Percentiles rank a stretch among this genome's conserved stretches.
Evolutionary conservation across 2,797 vertebrate genomes (phyloP).

Genomic region (Peromyscus aztecus): DNA sequence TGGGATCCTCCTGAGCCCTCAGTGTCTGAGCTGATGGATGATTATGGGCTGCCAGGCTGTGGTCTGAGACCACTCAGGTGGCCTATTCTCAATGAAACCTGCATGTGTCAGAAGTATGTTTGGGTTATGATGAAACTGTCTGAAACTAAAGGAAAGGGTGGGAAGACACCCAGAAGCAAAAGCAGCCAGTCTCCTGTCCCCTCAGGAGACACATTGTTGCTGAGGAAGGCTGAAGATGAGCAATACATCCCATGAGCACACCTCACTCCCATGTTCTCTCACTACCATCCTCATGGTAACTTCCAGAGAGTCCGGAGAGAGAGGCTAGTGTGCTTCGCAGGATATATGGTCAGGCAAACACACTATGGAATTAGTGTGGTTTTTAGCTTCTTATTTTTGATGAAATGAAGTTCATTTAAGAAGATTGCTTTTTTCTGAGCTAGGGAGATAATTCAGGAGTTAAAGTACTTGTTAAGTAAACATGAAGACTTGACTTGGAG

Average conservation of each 20-base stretch:
- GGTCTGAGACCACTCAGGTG: background rate
- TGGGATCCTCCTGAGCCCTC: background rate
- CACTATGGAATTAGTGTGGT: background rate
- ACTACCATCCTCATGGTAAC: background rate
- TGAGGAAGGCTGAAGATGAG: background rate
- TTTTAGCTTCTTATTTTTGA: conserved; percentile 52
- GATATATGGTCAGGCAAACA: background rate
- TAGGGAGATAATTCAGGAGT: background rate
- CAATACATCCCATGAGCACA: background rate
- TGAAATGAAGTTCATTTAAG: conserved; percentile 23
- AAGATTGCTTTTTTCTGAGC: conserved; percentile 10
- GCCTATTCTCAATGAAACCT: conserved; percentile 7
- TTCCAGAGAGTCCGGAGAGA: background rate
- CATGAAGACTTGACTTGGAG: background rate
- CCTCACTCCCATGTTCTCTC: background rate
- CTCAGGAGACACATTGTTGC: background rate
- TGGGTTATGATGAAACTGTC: conserved; percentile 37
- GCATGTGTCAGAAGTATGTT: background rate
- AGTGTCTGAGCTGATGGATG: background rate
- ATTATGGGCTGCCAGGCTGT: background rate
- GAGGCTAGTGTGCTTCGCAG: background rate
- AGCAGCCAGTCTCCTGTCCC: background rate
- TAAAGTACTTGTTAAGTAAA: background rate
- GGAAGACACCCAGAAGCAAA: background rate
- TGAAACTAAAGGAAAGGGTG: background rate